Evolutionary conservation across 2,113 vertebrate genomes (phyloP), one percentile per base, ranked within the genome.

Genomic region (Verasper variegatus): DNA sequence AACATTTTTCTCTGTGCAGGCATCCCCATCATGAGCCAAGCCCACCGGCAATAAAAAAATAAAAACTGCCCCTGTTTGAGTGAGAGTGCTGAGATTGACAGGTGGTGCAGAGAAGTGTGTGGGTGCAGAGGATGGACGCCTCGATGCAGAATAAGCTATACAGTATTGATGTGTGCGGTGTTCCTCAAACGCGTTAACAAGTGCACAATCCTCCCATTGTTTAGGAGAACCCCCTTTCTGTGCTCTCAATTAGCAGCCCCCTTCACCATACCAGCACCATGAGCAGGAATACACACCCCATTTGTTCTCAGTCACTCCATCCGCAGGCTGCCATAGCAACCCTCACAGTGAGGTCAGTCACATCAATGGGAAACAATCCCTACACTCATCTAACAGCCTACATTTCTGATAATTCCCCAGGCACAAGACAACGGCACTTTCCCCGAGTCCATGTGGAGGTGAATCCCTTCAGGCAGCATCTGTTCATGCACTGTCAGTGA

Each of bases 271-370:
- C 86, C 87, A 85, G 84, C 78, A 86, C 81, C 86, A 82, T 71
- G 83, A 88, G 84, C 71, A 75, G 80, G 79, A 84, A 80, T 81
- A 92, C 85, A 91, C 82, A 78, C 75, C 80, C 82, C 85, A 76
- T 89, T 93, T 90, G 89, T 91, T 92, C 91, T 90, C 86, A 85
- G 74, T 87, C 85, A 83, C 74, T 92, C 85, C 89, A 89, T 92
- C 84, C 59, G 23, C 81, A 49, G 78, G 88, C 83, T 91, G 23
- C 91, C 90, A 92, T 92, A 88, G 91, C 90, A 92, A 93, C 89
- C 76, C 79, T 87, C 68, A 57, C 86, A 83, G 80, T 1, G 60
- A 87, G 84, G 81, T 73, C 68, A 86, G 45, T 81, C 68, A 72
- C 88, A 86, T 88, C 83, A 83, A 83, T 75, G 72, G 69, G 80